Conservation (phyloP, 2,113 vertebrate species). For the Brachypteracias leptosomus region DNA sequence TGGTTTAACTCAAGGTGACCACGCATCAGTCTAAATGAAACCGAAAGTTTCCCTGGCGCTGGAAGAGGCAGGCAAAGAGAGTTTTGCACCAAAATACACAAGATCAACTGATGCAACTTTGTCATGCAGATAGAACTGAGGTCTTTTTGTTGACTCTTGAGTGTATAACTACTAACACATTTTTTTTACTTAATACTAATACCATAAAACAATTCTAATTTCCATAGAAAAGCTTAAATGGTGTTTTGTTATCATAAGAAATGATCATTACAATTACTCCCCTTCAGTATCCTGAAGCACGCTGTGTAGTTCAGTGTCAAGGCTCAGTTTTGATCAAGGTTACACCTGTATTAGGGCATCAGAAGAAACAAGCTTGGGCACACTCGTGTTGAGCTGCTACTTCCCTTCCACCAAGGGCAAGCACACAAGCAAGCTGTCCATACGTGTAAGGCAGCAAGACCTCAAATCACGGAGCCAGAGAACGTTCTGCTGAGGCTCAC, state of each 20-base stretch:
- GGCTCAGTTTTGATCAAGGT: not conserved
- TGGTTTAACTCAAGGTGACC: not conserved
- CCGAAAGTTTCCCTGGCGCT: not conserved
- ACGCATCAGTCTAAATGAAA: not conserved
- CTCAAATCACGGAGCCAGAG: not conserved
- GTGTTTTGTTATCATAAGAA: not conserved
- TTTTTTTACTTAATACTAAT: not conserved
- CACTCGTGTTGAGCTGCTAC: not conserved
- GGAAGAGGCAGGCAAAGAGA: not conserved
- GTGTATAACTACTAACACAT: not conserved
- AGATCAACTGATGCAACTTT: not conserved
- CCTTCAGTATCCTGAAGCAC: not conserved
- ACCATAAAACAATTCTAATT: not conserved
- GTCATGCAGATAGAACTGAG: not conserved
- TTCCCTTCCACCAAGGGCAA: not conserved
- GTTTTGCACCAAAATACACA: not conserved
- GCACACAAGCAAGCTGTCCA: not conserved
- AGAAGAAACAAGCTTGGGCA: not conserved
- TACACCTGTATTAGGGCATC: not conserved
- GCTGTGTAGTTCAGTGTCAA: not conserved
- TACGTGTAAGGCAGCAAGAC: rapidly evolving
- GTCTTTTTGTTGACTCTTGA: not conserved
- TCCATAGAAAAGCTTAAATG: not conserved
- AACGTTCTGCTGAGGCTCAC: not conserved
- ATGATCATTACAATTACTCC: not conserved